Conservation (phyloP, 2,113 vertebrate species). For the Lanius ludovicianus region DNA sequence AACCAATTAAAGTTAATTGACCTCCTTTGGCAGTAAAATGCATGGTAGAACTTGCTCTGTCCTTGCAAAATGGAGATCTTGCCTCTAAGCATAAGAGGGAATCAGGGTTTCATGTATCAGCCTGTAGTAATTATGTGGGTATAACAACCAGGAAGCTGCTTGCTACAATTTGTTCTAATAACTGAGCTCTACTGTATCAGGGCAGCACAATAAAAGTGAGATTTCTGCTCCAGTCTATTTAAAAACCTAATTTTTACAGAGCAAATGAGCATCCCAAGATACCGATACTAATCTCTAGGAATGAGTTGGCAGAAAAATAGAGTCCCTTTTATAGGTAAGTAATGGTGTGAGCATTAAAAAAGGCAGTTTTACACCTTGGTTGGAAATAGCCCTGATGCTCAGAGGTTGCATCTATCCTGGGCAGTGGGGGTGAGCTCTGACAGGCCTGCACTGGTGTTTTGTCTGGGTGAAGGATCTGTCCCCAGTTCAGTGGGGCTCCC, state of each 20-base stretch:
- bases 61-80: conserved; percentile 59
- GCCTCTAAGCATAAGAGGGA: conserved; percentile 14
- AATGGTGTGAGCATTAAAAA: background rate
- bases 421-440: background rate
- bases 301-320: conserved; percentile 43
- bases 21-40: conserved; percentile 61
- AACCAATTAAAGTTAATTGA: conserved; percentile 70
- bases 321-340: conserved; percentile 28
- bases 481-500: background rate
- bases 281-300: conserved; percentile 14
- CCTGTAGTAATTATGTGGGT: conserved; percentile 15
- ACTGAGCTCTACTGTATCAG: background rate
- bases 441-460: background rate
- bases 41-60: conserved; percentile 55
- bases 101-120: conserved; percentile 14
- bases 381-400: background rate
- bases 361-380: background rate
- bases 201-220: conserved; percentile 12
- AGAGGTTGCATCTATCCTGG: background rate
- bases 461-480: background rate
- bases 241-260: conserved; percentile 32
- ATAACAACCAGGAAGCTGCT: conserved; percentile 2
- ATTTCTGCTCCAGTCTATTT: conserved; percentile 5
- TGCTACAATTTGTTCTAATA: conserved; percentile 37
- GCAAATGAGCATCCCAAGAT: conserved; percentile 22